Base-by-base conservation (phyloP, 2,888 invertebrate species). In the Erpobdella octoculata region DNA sequence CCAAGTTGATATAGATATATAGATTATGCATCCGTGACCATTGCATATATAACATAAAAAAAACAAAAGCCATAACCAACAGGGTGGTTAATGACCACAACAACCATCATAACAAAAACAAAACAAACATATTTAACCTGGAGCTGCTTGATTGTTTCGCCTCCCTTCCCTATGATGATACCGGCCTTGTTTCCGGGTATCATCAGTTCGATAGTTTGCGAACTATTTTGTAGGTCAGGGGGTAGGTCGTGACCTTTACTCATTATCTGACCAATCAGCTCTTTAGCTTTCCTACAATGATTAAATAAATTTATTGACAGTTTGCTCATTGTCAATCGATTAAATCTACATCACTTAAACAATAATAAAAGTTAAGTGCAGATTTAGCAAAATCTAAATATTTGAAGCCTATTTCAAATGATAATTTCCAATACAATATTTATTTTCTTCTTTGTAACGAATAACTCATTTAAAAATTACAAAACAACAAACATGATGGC, bases 131-230 rank as follows among this genome's bases (percentile, higher is more conserved):
- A 3, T 9, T 71, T 73, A 71, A 84, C 85, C 82, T 86, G 86
- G n/a, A 87, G 77, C 80, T 92, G 91, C 80, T 95, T 93, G 79
- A 98, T 97, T 0, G 95, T 98, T 82, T 97, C 96, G n/a, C 97
- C 97, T 37, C 92, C 94, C 84, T 97, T 97, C 75, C 97, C 98
- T 78, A 98, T 98, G 77, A 98, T 92, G 38, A 98, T 87, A 33
- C 98, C 98, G 65, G 96, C 96, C 86, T 98, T 98, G 3, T 91
- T 90, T 0, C 96, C 96, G 0, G 97, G 97, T 73, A 98, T 89
- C 90, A 92, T 91, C 76, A 98, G 91, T 83, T 97, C 96, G 73
- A 90, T 88, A 67, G 80, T 79, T 36, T 79, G 68, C 12, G 37
- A 36, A 25, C 46, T 71, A 15, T 59, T 59, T 41, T 37, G 37